Evolutionary conservation across 2,797 vertebrate genomes (phyloP).

Genomic region (Phataginus tricuspis): DNA sequence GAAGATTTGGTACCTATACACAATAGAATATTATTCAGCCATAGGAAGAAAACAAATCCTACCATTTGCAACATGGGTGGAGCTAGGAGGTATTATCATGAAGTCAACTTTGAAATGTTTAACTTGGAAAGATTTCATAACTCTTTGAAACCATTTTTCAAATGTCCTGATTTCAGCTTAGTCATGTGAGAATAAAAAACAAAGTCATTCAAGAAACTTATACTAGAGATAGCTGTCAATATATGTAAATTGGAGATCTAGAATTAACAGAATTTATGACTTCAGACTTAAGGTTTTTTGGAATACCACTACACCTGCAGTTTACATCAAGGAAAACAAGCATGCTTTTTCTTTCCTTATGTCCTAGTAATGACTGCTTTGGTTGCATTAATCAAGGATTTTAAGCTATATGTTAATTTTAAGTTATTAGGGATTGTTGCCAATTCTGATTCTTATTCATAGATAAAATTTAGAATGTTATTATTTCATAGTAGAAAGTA

Average conservation of each 20-base stretch:
- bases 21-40: too few relatives aligned
- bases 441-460: not conserved
- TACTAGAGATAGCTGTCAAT: constrained; percentile 68
- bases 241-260: not conserved
- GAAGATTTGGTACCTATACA: too few relatives aligned
- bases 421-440: not conserved
- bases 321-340: not conserved
- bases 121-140: constrained; percentile 48
- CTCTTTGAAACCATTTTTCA: constrained; percentile 68
- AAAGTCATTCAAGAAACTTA: constrained; percentile 62
- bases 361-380: not conserved
- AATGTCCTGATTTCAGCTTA: constrained; percentile 64
- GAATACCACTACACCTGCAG: not conserved
- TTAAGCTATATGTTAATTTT: not conserved
- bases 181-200: constrained; percentile 73
- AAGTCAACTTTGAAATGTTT: constrained; percentile 47
- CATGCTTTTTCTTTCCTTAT: not conserved
- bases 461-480: not conserved
- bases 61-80: too few relatives aligned
- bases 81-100: not conserved
- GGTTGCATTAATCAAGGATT: not conserved
- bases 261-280: not conserved
- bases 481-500: not conserved
- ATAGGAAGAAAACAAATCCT: too few relatives aligned
- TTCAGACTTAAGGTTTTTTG: not conserved